These are phyloP conservation scores for Stegostoma tigrinum DNA, from an alignment of 2,113 vertebrate species.

Conservation along the genomic window DNA sequence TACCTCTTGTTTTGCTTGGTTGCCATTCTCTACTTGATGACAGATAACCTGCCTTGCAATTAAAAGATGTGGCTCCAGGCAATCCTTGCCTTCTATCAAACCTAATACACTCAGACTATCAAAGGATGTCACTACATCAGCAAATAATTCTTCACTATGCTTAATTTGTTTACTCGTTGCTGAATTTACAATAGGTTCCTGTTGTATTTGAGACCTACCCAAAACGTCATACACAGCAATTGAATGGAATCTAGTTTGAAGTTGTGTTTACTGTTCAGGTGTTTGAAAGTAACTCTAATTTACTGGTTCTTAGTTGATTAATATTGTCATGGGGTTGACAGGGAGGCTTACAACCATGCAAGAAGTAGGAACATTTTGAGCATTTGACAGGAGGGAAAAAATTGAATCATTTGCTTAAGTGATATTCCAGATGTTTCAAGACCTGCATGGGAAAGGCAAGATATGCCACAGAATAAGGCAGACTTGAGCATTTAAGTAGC, in stretches of 20 bases:
- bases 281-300: neutral
- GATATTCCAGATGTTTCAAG: neutral
- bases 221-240: neutral
- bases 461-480: neutral
- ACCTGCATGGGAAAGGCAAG: neutral
- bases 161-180: neutral
- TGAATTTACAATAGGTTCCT: neutral
- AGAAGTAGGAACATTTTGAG: neutral
- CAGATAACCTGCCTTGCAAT: neutral
- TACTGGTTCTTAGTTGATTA: neutral
- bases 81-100: neutral
- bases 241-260: neutral
- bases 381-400: neutral
- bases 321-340: neutral
- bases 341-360: neutral
- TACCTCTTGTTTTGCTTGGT: neutral
- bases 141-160: neutral
- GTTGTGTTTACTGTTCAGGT: neutral
- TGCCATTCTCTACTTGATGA: conserved; percentile 29
- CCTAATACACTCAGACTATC: neutral
- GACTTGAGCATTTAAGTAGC: neutral
- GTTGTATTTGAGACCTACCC: neutral
- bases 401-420: neutral
- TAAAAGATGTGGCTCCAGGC: conserved; percentile 13
- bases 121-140: neutral